Conservation (phyloP, 92 coral and sea anemone genomes). For the Isaurus tuberculatus region DNA sequence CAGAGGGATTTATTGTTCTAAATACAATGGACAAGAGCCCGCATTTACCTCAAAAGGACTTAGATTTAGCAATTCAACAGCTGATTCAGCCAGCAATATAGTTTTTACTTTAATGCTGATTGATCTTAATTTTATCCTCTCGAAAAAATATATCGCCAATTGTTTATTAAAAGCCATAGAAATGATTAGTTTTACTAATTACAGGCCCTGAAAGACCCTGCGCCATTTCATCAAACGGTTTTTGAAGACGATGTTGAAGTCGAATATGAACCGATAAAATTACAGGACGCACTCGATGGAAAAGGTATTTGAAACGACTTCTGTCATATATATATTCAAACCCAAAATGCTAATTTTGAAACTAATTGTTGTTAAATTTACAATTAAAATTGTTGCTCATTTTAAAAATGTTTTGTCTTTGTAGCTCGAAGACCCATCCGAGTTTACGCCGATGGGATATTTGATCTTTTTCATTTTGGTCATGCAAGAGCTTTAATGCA, state of each 20-base stretch:
- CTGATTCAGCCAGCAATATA: not conserved
- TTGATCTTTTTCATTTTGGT: conserved; percentile 91
- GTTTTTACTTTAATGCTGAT: not conserved
- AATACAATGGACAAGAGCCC: not conserved
- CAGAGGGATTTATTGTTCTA: not conserved
- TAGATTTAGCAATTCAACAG: not conserved
- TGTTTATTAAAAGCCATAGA: not conserved
- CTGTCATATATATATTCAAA: not conserved
- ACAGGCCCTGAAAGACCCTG: conserved; percentile 76
- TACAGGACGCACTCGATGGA: conserved; percentile 90
- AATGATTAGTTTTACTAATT: not conserved
- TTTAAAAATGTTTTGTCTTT: conserved; percentile 24
- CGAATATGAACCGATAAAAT: conserved; percentile 65
- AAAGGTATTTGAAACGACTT: conserved; percentile 66
- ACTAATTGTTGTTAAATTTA: not conserved
- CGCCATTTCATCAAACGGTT: conserved; percentile 63
- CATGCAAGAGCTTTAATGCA: conserved; percentile 97
- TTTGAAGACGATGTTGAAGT: conserved; percentile 35
- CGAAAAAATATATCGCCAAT: not conserved
- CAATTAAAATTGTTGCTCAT: not conserved
- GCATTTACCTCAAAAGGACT: no score
- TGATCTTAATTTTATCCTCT: not conserved
- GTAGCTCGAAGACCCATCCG: conserved; percentile 94
- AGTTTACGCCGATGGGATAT: conserved; percentile 95
- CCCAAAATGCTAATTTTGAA: not conserved